A percentile compares a stretch with the other conserved stretches of the same genome.
phyloP scores from a whole-genome alignment of 1,140 invertebrate species.

The Odontomachus brunneus region DNA sequence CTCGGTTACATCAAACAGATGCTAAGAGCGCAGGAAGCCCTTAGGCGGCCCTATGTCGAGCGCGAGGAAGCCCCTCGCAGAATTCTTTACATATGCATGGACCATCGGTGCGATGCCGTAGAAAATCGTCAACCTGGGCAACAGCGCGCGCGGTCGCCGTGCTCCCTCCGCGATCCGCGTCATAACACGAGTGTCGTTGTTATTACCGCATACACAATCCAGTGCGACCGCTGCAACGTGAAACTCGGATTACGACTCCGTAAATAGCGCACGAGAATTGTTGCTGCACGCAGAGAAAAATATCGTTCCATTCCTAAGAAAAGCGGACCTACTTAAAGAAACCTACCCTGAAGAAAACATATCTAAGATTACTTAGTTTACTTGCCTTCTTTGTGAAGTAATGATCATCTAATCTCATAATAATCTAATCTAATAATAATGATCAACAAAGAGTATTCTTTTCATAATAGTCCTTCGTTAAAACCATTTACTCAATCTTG shows the following conservation, averaged over 20 bases:
- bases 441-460: too few relatives aligned
- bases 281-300: too few relatives aligned
- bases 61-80: constrained; percentile 77
- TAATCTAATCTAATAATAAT: too few relatives aligned
- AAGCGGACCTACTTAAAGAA: too few relatives aligned
- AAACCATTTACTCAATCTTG: too few relatives aligned
- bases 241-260: not conserved
- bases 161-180: constrained; percentile 31
- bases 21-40: constrained; percentile 75
- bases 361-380: too few relatives aligned
- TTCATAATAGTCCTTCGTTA: too few relatives aligned
- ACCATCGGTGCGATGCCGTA: constrained; percentile 81
- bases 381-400: too few relatives aligned
- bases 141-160: constrained; percentile 1
- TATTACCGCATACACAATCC: constrained; percentile 17
- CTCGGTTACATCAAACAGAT: constrained; percentile 83
- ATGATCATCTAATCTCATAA: too few relatives aligned
- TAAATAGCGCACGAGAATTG: not conserved
- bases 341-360: too few relatives aligned
- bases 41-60: constrained; percentile 64
- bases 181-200: constrained; percentile 60
- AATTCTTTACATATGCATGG: constrained; percentile 83
- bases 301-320: too few relatives aligned
- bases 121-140: constrained; percentile 62
- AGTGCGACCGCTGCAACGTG: not conserved